Base-by-base conservation (phyloP, 2,113 vertebrate genomes). In the Seriola dumerili region DNA sequence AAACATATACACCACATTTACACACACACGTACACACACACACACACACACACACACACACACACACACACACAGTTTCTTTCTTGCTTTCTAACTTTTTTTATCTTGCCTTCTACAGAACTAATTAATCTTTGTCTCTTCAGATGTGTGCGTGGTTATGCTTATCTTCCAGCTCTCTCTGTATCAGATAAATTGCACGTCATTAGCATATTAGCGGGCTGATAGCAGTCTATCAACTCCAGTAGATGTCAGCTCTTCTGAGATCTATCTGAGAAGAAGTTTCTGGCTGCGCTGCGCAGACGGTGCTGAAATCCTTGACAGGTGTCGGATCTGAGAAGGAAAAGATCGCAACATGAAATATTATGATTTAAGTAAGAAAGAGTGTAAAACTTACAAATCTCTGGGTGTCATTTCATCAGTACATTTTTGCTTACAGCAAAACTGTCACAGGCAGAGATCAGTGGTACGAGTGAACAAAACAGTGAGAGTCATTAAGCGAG, bases 381-480 rank as follows among this genome's bases (percentile, higher is more conserved):
- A 6, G 34, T 46, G 50, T 73, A 16, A 81, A 75, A 81, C 25
- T 0, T 14, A 42, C 63, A 81, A 77, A 77, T 48, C 0, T 29
- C 55, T n/a, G 23, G 3, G 7, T 55, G 14, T 72, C 19, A 42
- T 79, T 32, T 62, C 57, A 66, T 63, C 46, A 2, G 17, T 10
- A 11, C 5, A 1, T 69, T 80, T 65, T 10, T 48, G 62, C 72
- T 76, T 0, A 16, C 25, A 62, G 81, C 29, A 0, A 65, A 84
- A 70, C 69, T 63, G 78, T 62, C 76, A 55, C n/a, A 17, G 46
- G 32, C 50, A 54, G 34, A 14, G 72, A 80, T 77, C 76, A 12
- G n/a, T 12, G 1, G 38, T 13, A 5, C 17, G 34, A 52, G 0
- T 4, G 52, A 59, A 48, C 0, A 23, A 46, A n/a, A 38, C 62